Base-by-base conservation (phyloP, 2,113 vertebrate species). In the Lutjanus erythropterus region DNA sequence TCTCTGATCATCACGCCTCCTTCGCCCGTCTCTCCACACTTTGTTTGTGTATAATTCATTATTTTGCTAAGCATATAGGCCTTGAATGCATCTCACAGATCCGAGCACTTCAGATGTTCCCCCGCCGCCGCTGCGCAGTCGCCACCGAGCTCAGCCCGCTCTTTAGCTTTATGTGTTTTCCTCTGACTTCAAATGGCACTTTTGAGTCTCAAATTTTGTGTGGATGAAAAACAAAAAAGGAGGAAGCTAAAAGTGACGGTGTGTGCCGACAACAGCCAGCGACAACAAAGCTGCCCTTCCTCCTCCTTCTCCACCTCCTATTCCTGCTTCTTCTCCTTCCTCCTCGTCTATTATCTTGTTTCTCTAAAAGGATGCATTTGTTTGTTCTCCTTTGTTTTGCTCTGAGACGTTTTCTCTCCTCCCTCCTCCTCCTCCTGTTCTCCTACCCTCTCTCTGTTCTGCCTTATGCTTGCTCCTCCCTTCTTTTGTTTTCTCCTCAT, bases 351-450 rank as follows among this genome's bases (percentile, higher is more conserved):
- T 91, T 87, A 86, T 87, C 75, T 70, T 37, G 55, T 84, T 80
- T 85, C 85, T 89, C 72, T 91, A 89, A 90, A 91, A 86, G 61
- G 61, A 78, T 67, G 77, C 71, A 78, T 73, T 74, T 85, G 80
- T 92, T 90, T 94, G 89, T 94, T 94, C 87, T 88, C 85, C 75
- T 76, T 90, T 92, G 91, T 93, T 93, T 91, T 87, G 81, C 89
- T 92, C 87, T 65, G 72, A 93, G 87, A 86, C 65, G 35, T 60
- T 66, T 71, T 75, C 80, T 77, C 37, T 62, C 74, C 73, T 59
- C 29, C 56, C 65, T 42, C 68, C 73, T n/a, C n/a, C 78, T 58
- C 84, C 75, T 66, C 78, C 62, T 78, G 71, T 33, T 64, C 42
- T 73, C 62, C 33, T 61, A 41, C 60, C 25, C 56, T 39, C 67